phyloP scores from a whole-genome alignment of 2,113 vertebrate genomes.

The Rhabdornis inornatus region DNA sequence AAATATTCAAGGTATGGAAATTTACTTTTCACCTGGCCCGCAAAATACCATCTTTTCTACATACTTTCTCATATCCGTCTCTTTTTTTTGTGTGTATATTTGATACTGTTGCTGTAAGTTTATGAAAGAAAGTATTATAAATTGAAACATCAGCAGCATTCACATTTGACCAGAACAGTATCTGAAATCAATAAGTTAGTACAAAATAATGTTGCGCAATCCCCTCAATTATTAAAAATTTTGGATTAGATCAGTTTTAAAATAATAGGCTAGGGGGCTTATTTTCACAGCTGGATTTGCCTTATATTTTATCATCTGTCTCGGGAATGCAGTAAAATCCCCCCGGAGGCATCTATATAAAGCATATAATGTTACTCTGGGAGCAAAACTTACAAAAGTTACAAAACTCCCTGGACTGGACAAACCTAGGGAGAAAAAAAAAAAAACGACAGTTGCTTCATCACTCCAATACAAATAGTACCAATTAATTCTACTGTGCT shows the following conservation, averaged over 20 bases:
- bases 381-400: not conserved
- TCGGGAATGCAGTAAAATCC: not conserved
- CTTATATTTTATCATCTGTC: not conserved
- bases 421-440: fast-evolving
- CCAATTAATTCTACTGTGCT: not conserved
- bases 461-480: not conserved
- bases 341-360: not conserved
- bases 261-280: not conserved
- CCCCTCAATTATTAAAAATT: not conserved
- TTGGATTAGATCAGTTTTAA: not conserved
- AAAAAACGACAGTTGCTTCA: not conserved
- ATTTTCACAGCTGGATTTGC: not conserved
- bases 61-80: not conserved
- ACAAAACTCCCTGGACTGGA: not conserved
- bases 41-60: not conserved
- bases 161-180: not conserved
- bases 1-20: not conserved
- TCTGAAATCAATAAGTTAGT: not conserved
- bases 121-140: not conserved
- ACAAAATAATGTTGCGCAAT: not conserved
- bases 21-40: not conserved
- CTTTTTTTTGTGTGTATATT: not conserved
- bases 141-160: not conserved
- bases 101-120: not conserved
- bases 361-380: not conserved